phyloP scores from a whole-genome alignment of 2,888 invertebrate genomes.

The Hedya salicella region DNA sequence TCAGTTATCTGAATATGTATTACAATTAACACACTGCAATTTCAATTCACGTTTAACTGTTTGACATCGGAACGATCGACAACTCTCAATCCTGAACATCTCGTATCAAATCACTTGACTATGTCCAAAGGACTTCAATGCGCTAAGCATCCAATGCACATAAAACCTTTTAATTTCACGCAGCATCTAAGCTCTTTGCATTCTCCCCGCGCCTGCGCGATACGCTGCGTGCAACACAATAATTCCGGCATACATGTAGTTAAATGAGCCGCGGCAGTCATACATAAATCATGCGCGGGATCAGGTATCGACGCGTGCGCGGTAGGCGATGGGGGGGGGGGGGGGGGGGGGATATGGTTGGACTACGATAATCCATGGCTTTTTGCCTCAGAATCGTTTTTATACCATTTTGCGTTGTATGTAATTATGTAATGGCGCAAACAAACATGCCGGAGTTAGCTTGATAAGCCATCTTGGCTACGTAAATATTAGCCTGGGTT shows the following conservation, averaged over 20 bases:
- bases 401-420: neutral
- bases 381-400: neutral
- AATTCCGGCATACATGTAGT: slow-evolving; percentile 79
- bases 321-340: neutral
- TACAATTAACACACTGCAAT: neutral
- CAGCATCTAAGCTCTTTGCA: slow-evolving; percentile 55
- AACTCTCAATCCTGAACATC: slow-evolving; percentile 21
- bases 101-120: neutral
- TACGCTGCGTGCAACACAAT: slow-evolving; percentile 71
- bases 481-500: too few relatives aligned
- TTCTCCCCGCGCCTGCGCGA: slow-evolving; percentile 67
- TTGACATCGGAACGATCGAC: slow-evolving; percentile 12
- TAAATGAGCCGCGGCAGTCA: slow-evolving; percentile 76
- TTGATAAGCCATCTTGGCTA: too few relatives aligned
- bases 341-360: neutral
- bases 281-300: slow-evolving; percentile 77
- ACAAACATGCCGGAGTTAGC: too few relatives aligned
- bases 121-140: neutral
- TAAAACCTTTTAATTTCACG: neutral
- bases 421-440: neutral
- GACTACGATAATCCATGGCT: slow-evolving; percentile 18
- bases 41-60: neutral
- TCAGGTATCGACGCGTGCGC: slow-evolving; percentile 59
- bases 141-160: too few relatives aligned
- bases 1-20: too few relatives aligned